phyloP scores from a whole-genome alignment of 35 echinoderm and acorn worm species.

The Amphiura filiformis region DNA sequence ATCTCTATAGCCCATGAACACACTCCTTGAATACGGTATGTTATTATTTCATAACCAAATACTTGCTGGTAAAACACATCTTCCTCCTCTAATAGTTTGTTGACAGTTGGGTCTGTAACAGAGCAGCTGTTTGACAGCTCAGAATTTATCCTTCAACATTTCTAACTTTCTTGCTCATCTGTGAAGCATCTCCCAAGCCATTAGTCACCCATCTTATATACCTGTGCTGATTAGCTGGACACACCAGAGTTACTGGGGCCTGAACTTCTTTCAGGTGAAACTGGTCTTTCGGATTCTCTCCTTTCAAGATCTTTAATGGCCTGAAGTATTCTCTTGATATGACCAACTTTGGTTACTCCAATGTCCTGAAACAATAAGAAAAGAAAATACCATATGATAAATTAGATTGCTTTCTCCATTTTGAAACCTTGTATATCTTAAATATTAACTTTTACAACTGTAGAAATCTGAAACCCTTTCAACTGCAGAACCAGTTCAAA shows the following conservation, averaged over 20 bases:
- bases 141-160: no score
- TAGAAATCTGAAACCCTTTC: neutral
- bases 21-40: no score
- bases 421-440: no score
- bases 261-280: constrained; percentile 22
- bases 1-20: no score
- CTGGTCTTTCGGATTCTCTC: constrained; percentile 40
- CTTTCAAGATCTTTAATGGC: constrained; percentile 88
- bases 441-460: neutral
- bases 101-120: no score
- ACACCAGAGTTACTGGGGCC: constrained; percentile 20
- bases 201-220: neutral
- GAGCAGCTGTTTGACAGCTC: no score
- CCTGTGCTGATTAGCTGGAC: neutral
- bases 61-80: no score
- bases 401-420: neutral
- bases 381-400: neutral
- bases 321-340: constrained; percentile 91
- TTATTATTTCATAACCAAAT: no score
- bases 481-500: neutral
- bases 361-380: constrained; percentile 76
- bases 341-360: constrained; percentile 95
- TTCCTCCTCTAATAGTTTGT: no score
- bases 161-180: neutral
- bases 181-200: neutral